Base-by-base conservation (phyloP, 1,140 invertebrate species). In the Drosophila pallidifrons region DNA sequence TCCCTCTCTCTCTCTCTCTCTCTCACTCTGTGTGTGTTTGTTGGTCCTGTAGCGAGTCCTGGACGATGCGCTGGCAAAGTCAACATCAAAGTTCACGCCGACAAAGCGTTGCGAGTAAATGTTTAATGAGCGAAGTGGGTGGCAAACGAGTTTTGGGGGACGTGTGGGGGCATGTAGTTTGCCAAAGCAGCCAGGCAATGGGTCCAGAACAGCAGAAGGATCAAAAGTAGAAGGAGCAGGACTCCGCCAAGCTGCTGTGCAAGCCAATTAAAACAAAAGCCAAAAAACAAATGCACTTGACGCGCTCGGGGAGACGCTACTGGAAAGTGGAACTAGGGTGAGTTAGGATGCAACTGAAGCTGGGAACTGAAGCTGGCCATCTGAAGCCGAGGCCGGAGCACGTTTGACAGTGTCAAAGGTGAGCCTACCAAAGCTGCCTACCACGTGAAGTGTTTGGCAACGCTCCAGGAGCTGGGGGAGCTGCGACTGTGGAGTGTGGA, bases 41-140 rank as follows among this genome's bases (percentile, higher is more conserved):
- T 38, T 43, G 35, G 6, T 30, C 7, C 20, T 16, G 13, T 11
- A 54, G 58, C 20, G 57, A 55, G 57, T 60, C 71, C 71, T 74
- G 59, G 38, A 55, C 64, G 49, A 28, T 13, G 49, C 54, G 54
- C 47, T 28, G 64, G 58, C 81, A 88, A 76, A 88, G 81, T 88
- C 85, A 88, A 89, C 85, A 89, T 89, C 85, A 89, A 89, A 90
- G 85, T 89, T 89, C 85, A 90, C 85, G 85, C 85, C 85, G 85
- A 89, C 85, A 89, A 89, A 89, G 86, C 86, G 81, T 85, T 78
- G 81, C 66, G 67, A 79, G 85, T 90, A 90, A 89, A 89, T 89
- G 81, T 89, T 89, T 89, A 89, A 89, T 89, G 85, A 89, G 86
- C 72, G 81, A 60, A 69, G 59, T 57, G 54, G 28, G 25, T 13